phyloP scores from a whole-genome alignment of 2,113 vertebrate genomes.

The Oncorhynchus gorbuscha region DNA sequence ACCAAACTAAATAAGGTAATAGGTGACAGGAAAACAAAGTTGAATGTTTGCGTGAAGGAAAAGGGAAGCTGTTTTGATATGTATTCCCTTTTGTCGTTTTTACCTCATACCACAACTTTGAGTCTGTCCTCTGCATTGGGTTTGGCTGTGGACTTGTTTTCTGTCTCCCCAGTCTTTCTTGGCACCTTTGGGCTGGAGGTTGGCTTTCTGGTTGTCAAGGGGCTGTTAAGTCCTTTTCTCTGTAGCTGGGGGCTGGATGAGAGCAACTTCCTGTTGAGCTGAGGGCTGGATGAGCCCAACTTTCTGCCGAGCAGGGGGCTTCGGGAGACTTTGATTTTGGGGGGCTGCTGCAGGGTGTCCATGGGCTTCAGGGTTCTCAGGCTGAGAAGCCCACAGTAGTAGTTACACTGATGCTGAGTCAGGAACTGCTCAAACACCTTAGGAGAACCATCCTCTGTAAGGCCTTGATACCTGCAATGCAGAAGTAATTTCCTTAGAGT shows the following conservation, averaged over 20 bases:
- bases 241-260: constrained; percentile 85
- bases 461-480: constrained; percentile 87
- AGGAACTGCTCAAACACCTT: constrained; percentile 86
- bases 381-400: constrained; percentile 85
- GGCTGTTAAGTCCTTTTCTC: constrained; percentile 82
- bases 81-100: constrained; percentile 13
- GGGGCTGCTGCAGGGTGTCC: constrained; percentile 73
- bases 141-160: constrained; percentile 62
- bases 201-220: constrained; percentile 68
- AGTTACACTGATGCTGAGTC: constrained; percentile 84
- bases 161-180: constrained; percentile 73
- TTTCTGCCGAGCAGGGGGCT: constrained; percentile 87
- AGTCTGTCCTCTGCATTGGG: constrained; percentile 63
- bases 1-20: not conserved
- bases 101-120: constrained; percentile 65
- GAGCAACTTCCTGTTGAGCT: constrained; percentile 77
- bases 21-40: not conserved
- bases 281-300: constrained; percentile 78
- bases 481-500: not conserved
- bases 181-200: constrained; percentile 69
- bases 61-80: not conserved
- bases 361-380: constrained; percentile 76
- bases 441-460: constrained; percentile 83
- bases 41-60: not conserved
- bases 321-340: constrained; percentile 84